phyloP scores from a whole-genome alignment of 2,113 vertebrate species.

The Rutilus rutilus region DNA sequence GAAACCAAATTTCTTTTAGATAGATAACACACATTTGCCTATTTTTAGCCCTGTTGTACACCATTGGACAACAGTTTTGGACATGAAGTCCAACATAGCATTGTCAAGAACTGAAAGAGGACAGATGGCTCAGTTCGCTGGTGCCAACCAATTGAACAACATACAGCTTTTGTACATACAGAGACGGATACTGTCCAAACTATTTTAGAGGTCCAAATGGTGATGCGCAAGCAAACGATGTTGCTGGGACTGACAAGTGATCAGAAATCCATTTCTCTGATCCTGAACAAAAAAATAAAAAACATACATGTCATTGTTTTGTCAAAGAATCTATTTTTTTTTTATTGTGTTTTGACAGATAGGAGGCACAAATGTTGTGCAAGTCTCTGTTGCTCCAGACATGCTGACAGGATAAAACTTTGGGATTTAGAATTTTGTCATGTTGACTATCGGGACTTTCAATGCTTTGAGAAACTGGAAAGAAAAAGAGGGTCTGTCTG shows the following conservation, averaged over 20 bases:
- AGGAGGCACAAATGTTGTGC: not conserved
- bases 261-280: not conserved
- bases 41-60: not conserved
- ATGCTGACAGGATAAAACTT: conserved; percentile 28
- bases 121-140: conserved; percentile 16
- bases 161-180: not conserved
- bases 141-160: not conserved
- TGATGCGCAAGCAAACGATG: not conserved
- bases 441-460: not conserved
- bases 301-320: not conserved
- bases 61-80: not conserved
- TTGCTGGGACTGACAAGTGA: not conserved
- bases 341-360: not conserved
- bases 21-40: not conserved
- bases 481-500: conserved; percentile 27
- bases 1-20: not conserved
- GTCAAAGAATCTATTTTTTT: not conserved
- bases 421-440: not conserved
- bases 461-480: not conserved
- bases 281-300: not conserved
- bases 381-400: not conserved
- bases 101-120: conserved; percentile 24
- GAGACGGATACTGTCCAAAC: not conserved
- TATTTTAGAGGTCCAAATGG: not conserved
- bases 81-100: conserved; percentile 14